Evolutionary conservation across 2,797 vertebrate genomes (phyloP), one percentile per base, ranked within the genome.

Genomic region (Poecilia wingei): DNA sequence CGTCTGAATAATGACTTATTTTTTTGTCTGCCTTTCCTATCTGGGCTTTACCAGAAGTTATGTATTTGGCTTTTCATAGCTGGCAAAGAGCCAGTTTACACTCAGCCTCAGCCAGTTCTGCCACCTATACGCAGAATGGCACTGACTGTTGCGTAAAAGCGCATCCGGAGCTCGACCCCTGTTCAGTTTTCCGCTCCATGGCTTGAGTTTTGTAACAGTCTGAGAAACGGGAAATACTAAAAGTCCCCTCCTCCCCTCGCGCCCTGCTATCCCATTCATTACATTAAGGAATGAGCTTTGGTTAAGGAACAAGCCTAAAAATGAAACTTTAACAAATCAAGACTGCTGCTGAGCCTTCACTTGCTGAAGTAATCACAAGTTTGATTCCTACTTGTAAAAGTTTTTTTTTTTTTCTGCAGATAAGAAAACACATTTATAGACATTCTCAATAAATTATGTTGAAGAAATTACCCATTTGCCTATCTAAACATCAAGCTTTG

Each of bases 81-180:
- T 55, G n/a, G 39, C 6, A 33, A 14, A 46, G 3, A 51, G n/a
- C 39, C 59, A 64, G 59, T 64, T 33, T 64, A 64, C 31, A 64
- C 10, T 33, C 25, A 22, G 33, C 2, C 16, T 72, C 41, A 41
- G 75, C 31, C 59, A 75, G 72, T 77, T 81, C 6, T 71, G 73
- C 36, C 76, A 74, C 72, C 47, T 72, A 53, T 84, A 86, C 80
- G 86, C 86, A 84, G 89, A 90, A 87, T 80, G 82, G 80, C 83
- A 90, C 85, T 25, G 51, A 3, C 13, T 10, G 72, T 83, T 89
- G 91, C 85, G 88, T 88, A 87, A 92, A 92, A 72, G 89, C 86
- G 91, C 90, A 89, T 74, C 49, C 39, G 76, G 39, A 64, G 61
- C 51, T 55, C 59, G 28, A 59, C 22, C n/a, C 6, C 49, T 49